Percentiles rank a stretch among this genome's conserved stretches.
phyloP scores from a whole-genome alignment of 53 echinoderm and acorn worm genomes.

The Holothuria leucospilota region DNA sequence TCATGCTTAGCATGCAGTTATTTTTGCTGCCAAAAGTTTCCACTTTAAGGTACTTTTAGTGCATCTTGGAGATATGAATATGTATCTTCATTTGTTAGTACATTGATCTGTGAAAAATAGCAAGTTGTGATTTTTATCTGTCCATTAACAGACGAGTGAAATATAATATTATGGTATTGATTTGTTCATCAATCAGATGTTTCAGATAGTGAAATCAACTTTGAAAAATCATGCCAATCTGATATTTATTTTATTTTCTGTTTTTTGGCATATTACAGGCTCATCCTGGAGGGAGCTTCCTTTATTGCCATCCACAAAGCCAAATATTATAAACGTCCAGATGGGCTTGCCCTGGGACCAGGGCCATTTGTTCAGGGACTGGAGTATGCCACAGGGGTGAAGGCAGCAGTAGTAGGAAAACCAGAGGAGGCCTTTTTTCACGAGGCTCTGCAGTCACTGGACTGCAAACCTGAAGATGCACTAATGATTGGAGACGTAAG shows the following conservation, averaged over 20 bases:
- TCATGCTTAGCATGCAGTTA: too few relatives aligned
- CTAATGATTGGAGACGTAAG: constrained; percentile 99
- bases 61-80: too few relatives aligned
- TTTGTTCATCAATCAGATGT: too few relatives aligned
- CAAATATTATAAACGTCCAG: constrained; percentile 84
- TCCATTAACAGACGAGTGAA: too few relatives aligned
- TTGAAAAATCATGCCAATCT: background rate
- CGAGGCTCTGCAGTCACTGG: constrained; percentile 74
- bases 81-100: too few relatives aligned
- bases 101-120: too few relatives aligned
- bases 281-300: constrained; percentile 78
- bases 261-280: constrained; percentile 46
- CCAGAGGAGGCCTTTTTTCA: constrained; percentile 86
- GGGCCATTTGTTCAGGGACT: constrained; percentile 89
- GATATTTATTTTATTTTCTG: background rate
- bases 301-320: constrained; percentile 94
- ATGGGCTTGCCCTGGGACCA: constrained; percentile 92
- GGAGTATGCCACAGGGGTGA: constrained; percentile 86
- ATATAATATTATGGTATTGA: too few relatives aligned
- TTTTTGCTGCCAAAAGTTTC: too few relatives aligned
- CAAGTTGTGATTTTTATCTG: too few relatives aligned
- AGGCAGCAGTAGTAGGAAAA: constrained; percentile 85
- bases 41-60: too few relatives aligned
- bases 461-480: constrained; percentile 80
- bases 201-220: too few relatives aligned